A percentile compares a stretch with the other conserved stretches of the same genome.
Evolutionary conservation across 2,797 vertebrate species (phyloP).

Genomic region (Odontamblyopus rebecca): DNA sequence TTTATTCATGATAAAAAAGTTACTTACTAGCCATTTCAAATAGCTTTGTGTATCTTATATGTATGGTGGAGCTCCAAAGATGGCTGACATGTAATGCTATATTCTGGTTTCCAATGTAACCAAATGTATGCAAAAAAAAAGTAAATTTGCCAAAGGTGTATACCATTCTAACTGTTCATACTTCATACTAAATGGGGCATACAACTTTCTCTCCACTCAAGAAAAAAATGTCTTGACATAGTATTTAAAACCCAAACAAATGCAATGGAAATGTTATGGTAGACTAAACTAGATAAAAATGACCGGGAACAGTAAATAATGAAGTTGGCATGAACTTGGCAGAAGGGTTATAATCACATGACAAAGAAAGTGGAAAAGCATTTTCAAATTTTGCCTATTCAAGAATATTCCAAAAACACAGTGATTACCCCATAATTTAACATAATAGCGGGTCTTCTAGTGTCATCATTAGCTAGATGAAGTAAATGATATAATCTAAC

Average conservation of each 20-base stretch:
- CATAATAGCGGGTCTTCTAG: slow-evolving; percentile 9
- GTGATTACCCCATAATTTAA: slow-evolving; percentile 10
- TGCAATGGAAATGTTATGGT: neutral
- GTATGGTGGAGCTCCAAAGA: neutral
- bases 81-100: neutral
- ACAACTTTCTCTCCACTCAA: too few species aligned
- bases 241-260: neutral
- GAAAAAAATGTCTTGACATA: neutral
- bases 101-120: neutral
- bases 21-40: neutral
- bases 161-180: neutral
- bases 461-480: slow-evolving; percentile 8
- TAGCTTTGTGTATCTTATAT: neutral
- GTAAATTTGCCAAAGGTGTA: neutral
- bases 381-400: slow-evolving; percentile 3
- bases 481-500: slow-evolving; percentile 8
- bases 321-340: neutral
- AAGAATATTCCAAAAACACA: slow-evolving; percentile 8
- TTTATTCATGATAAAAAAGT: neutral
- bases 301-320: slow-evolving; percentile 1
- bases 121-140: neutral
- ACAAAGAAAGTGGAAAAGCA: neutral
- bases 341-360: neutral
- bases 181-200: neutral
- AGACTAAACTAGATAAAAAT: neutral